Percentiles rank a stretch among this genome's conserved stretches.
Conservation (phyloP, 2,113 vertebrate genomes). For the Anarhynchus alexandrinus region DNA sequence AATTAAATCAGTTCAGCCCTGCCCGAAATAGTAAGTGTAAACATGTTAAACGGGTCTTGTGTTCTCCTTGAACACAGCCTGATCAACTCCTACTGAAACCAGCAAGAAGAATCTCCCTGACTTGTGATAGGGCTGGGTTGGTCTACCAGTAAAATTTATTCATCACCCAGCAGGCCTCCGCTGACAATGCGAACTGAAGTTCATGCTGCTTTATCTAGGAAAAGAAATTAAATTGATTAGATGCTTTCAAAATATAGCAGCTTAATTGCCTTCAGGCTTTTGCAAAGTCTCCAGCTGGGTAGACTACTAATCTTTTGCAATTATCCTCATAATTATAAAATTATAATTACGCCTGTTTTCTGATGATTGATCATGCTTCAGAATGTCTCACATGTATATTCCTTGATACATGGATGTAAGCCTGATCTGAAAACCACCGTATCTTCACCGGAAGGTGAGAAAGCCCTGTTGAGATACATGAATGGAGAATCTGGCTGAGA, state of each 20-base stretch:
- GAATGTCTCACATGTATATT: not conserved
- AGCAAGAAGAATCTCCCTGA: not conserved
- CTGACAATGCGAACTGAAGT: not conserved
- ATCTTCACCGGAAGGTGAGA: not conserved
- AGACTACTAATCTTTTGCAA: constrained; percentile 17
- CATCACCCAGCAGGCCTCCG: not conserved
- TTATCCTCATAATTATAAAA: constrained; percentile 33
- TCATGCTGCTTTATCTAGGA: constrained; percentile 6
- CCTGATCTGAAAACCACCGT: not conserved
- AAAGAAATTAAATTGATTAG: constrained; percentile 27
- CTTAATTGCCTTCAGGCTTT: constrained; percentile 10
- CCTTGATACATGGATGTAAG: not conserved
- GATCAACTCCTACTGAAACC: not conserved
- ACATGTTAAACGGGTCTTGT: not conserved
- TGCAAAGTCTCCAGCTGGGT: constrained; percentile 11
- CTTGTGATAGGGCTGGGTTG: not conserved
- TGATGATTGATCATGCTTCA: not conserved
- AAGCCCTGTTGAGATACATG: not conserved
- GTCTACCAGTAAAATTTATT: not conserved
- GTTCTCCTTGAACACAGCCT: not conserved
- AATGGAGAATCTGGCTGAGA: not conserved
- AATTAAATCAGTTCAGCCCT: constrained; percentile 10
- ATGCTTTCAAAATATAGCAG: constrained; percentile 3
- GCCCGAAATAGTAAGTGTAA: constrained; percentile 21
- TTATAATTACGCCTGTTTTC: not conserved